These are phyloP conservation scores for Mythimna pallens DNA, from an alignment of 2,888 invertebrate species.

Conservation along the genomic window DNA sequence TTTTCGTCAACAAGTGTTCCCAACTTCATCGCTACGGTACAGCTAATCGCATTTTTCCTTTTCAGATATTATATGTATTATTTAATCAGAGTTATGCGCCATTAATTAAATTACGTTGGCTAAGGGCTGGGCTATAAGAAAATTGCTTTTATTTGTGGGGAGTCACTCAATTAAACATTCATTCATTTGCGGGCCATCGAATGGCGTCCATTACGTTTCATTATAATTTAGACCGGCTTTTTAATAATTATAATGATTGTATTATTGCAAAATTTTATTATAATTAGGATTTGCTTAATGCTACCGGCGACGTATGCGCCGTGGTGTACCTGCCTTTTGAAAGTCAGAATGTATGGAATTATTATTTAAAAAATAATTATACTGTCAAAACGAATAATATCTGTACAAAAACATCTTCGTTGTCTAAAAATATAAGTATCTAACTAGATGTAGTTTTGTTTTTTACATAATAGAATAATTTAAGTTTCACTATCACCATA, in stretches of 20 bases:
- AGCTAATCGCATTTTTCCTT: conserved; percentile 66
- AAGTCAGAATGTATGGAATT: conserved; percentile 21
- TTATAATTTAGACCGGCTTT: conserved; percentile 82
- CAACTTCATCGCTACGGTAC: conserved; percentile 34
- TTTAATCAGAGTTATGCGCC: conserved; percentile 85
- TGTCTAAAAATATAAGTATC: not conserved
- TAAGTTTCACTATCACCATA: not conserved
- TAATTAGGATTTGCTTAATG: conserved; percentile 59
- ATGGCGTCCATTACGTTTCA: conserved; percentile 84
- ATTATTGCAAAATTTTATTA: conserved; percentile 25
- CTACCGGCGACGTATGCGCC: conserved; percentile 60
- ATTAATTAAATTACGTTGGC: conserved; percentile 85
- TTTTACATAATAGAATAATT: not conserved
- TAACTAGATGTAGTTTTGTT: not conserved
- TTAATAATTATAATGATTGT: conserved; percentile 67
- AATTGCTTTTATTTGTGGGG: conserved; percentile 87
- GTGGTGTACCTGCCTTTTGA: conserved; percentile 3
- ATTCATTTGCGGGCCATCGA: conserved; percentile 84
- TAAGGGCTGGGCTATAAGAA: conserved; percentile 81
- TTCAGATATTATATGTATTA: conserved; percentile 75
- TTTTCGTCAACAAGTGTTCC: conserved; percentile 47
- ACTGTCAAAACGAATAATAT: conserved; percentile 10
- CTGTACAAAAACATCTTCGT: not conserved
- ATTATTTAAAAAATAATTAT: conserved; percentile 32
- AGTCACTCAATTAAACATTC: conserved; percentile 85